Base-by-base conservation (phyloP, 2,113 vertebrate species). In the Lamprologus callipterus region DNA sequence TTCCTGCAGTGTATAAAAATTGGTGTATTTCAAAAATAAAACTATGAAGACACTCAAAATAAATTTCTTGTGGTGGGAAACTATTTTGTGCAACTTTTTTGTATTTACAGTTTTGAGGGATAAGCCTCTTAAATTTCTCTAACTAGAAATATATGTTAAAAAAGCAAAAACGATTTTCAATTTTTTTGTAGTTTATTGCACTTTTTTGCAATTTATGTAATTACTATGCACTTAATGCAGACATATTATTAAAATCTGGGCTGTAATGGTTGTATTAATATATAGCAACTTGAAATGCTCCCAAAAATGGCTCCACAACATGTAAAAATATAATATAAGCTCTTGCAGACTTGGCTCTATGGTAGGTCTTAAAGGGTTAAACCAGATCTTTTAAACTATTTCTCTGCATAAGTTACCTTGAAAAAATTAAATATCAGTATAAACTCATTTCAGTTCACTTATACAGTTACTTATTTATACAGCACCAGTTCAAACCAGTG, bases 221-320 rank as follows among this genome's bases (percentile, higher is more conserved):
- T 40, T 5, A 40, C 37, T 40, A 11, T 40, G 37, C 37, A 11
- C 37, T 40, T 40, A 40, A 40, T 40, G 37, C 37, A 40, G 1
- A 12, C 37, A 12, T 12, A 40, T 40, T 40, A 40, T 40, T 40
- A 40, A 12, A 11, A 40, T 40, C 0, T 40, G 0, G 10, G 0
- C 37, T 40, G 0, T 40, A 40, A 40, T 11, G 37, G 37, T 40
- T 40, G 37, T 40, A 40, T 40, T 5, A 0, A 40, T 40, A 0
- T 40, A 40, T 40, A 40, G 1, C 37, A 40, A 40, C 37, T 40
- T 40, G 37, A 40, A 40, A 40, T 40, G 37, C 37, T 40, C 5
- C 10, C 37, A 40, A 0, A 40, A 11, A 40, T 40, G 37, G 5
- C 37, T 0, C 37, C 0, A 40, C 37, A 40, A 0, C 37, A 40